phyloP scores from a whole-genome alignment of 2,113 vertebrate genomes.

The Rhynchopsitta pachyrhyncha region DNA sequence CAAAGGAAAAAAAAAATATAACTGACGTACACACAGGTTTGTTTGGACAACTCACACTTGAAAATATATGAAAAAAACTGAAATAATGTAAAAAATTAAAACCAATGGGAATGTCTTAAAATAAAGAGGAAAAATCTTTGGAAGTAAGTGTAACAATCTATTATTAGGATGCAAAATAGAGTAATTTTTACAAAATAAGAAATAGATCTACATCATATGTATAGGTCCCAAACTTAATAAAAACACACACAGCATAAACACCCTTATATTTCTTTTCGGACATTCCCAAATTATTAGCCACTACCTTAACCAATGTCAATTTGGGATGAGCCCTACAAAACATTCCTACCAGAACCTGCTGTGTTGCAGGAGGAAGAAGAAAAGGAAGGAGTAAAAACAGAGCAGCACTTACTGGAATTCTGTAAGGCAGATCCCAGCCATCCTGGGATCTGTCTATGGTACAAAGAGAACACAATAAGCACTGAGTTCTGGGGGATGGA shows the following conservation, averaged over 20 bases:
- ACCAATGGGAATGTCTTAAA: background rate
- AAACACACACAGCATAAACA: background rate
- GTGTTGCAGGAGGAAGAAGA: background rate
- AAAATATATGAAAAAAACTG: background rate
- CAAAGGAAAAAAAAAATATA: background rate
- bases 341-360: background rate
- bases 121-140: background rate
- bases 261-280: accelerated
- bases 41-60: background rate
- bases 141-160: background rate
- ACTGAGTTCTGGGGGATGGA: background rate
- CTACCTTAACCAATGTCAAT: background rate
- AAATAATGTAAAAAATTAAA: background rate
- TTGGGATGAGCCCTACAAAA: background rate
- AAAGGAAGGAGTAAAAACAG: background rate
- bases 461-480: background rate
- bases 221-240: background rate
- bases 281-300: background rate
- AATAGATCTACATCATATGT: background rate
- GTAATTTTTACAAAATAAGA: background rate
- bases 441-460: background rate
- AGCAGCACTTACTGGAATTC: background rate
- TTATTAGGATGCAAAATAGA: background rate
- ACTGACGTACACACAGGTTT: background rate
- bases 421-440: background rate